These are phyloP conservation scores for Phyllotis vaccarum DNA, from an alignment of 2,797 vertebrate genomes.

Conservation along the genomic window DNA sequence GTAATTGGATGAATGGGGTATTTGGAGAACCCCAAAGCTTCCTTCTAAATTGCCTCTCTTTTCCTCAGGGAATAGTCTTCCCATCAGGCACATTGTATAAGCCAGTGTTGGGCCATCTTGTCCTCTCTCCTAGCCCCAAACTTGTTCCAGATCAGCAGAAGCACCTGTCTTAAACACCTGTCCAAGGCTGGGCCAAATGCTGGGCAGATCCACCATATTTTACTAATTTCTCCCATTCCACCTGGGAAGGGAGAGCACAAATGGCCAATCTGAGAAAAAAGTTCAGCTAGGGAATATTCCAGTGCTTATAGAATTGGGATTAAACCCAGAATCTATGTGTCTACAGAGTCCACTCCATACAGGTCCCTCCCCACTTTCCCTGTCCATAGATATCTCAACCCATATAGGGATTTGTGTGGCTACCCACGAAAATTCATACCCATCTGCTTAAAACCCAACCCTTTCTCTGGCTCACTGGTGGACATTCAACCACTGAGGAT, in stretches of 20 bases:
- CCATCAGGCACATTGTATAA: background rate
- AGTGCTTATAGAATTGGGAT: background rate
- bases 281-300: background rate
- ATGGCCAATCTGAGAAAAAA: background rate
- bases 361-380: background rate
- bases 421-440: background rate
- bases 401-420: background rate
- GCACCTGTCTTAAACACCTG: background rate
- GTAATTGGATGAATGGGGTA: background rate
- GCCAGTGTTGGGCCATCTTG: background rate
- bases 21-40: background rate
- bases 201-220: background rate
- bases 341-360: background rate
- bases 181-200: background rate
- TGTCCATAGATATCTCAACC: background rate
- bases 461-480: background rate
- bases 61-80: background rate
- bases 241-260: background rate
- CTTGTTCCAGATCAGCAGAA: background rate
- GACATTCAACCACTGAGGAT: conserved; percentile 3
- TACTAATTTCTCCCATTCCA: background rate
- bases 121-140: background rate
- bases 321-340: background rate
- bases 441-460: background rate
- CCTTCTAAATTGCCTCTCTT: background rate